Percentiles rank a stretch among this genome's conserved stretches.
Conservation (phyloP, 2,888 invertebrate genomes). For the Lasioglossum pauxillum region DNA sequence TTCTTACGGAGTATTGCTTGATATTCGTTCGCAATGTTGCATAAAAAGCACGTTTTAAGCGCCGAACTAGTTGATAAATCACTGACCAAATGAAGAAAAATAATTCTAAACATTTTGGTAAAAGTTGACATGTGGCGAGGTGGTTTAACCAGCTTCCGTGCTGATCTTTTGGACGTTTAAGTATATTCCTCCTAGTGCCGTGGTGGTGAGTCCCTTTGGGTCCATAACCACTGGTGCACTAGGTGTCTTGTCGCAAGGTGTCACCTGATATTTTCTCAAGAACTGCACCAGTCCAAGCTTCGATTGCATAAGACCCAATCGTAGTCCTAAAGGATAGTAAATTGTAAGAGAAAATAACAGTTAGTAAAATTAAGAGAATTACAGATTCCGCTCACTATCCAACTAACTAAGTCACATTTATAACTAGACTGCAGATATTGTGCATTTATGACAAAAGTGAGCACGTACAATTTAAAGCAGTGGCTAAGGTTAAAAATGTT, state of each 20-base stretch:
- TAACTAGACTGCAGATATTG: too few species aligned
- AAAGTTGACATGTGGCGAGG: background rate
- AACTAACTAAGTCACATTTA: background rate
- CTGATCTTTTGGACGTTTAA: conserved; percentile 62
- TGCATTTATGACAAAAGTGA: too few species aligned
- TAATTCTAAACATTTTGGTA: background rate
- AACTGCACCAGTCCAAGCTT: conserved; percentile 75
- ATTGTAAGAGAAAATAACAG: background rate
- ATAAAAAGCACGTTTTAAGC: background rate
- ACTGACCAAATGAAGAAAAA: background rate
- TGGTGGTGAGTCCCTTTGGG: conserved; percentile 65
- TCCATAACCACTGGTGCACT: conserved; percentile 71
- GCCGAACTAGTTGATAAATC: background rate
- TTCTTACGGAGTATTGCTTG: background rate
- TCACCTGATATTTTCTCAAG: conserved; percentile 73
- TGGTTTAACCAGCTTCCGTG: conserved; percentile 22
- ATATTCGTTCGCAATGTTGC: background rate
- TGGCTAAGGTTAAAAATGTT: too few species aligned
- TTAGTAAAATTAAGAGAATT: background rate
- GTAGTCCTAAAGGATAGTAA: conserved; percentile 65
- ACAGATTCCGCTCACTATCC: background rate
- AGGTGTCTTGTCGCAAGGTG: conserved; percentile 69
- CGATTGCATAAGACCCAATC: conserved; percentile 77
- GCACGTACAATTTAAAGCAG: too few species aligned
- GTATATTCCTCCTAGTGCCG: conserved; percentile 66